Evolutionary conservation across 2,888 invertebrate species (phyloP).

Genomic region (Cheiracanthium punctorium): DNA sequence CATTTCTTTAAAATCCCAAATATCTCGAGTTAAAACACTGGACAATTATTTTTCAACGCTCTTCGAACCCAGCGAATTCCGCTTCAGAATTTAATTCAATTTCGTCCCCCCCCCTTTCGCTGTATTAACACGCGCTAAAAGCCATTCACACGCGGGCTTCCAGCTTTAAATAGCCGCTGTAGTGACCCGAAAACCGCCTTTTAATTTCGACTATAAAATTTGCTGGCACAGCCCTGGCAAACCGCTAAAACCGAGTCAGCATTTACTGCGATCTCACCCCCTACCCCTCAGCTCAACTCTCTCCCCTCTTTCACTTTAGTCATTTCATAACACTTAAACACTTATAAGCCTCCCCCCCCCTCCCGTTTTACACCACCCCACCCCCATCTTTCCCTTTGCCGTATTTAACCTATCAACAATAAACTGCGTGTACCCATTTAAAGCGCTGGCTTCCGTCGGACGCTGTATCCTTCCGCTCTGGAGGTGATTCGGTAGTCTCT

Average conservation of each 20-base stretch:
- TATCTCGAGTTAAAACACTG: background rate
- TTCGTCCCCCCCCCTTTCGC: constrained; percentile 21
- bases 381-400: constrained; percentile 22
- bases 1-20: background rate
- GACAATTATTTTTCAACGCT: background rate
- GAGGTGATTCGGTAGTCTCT: constrained; percentile 59
- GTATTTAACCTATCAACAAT: constrained; percentile 69
- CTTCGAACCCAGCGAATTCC: background rate
- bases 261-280: constrained; percentile 31
- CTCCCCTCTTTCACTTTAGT: constrained; percentile 12
- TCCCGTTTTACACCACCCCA: too few species aligned
- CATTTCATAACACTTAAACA: constrained; percentile 68
- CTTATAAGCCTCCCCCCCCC: constrained; percentile 54
- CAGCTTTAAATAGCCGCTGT: constrained; percentile 59
- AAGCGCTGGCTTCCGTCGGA: constrained; percentile 65
- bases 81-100: constrained; percentile 43
- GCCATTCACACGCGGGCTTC: constrained; percentile 35
- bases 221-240: constrained; percentile 61
- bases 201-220: constrained; percentile 65
- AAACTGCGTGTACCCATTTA: constrained; percentile 68
- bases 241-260: constrained; percentile 67
- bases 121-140: constrained; percentile 16
- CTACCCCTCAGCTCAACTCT: too few species aligned
- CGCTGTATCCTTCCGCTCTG: constrained; percentile 63
- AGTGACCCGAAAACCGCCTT: constrained; percentile 65